Evolutionary conservation across 2,797 vertebrate species (phyloP), one percentile per base, ranked within the genome.

Genomic region (Cheirogaleus major): DNA sequence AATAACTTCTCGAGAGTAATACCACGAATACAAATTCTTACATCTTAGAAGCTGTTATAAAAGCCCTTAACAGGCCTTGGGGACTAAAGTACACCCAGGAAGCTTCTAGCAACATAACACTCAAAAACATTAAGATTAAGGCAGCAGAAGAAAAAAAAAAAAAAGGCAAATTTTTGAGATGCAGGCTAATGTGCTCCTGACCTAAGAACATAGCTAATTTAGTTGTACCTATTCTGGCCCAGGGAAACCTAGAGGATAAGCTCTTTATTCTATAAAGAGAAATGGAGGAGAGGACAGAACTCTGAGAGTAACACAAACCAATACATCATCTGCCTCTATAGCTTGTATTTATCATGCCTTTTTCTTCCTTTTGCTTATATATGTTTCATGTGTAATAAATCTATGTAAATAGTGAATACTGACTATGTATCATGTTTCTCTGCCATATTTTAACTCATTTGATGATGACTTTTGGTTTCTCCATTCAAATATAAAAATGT

Each of bases 281-380:
- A 67, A 82, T 52, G 48, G 22, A 88, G 50, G 14, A 83, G 23
- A 75, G 2, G 59, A 57, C 59, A 84, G 52, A 91, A 80, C 70
- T 75, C n/a, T 95, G 59, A 94, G n/a, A 61, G 95, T 76, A 92
- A 59, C 35, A n/a, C 23, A 72, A 83, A 91, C 8, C n/a, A 61
- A 61, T 17, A 72, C 7, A 80, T 18, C 45, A n/a, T 67, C 20
- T 83, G 22, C 78, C 72, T 94, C 32, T 67, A 9, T 12, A 20
- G 52, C 8, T 95, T 92, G 1, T 59, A 43, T 86, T 75, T 67
- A 48, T 48, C 59, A 41, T 63, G 15, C 25, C 35, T 86, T 73
- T 83, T 78, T 67, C 76, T 81, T 65, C 7, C 38, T 88, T 20
- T 92, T 61, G 25, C 65, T 91, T 91, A 38, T 52, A 9, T 22